These are phyloP conservation scores for Aspidapion aeneum DNA, from an alignment of 2,888 invertebrate genomes.

Conservation along the genomic window DNA sequence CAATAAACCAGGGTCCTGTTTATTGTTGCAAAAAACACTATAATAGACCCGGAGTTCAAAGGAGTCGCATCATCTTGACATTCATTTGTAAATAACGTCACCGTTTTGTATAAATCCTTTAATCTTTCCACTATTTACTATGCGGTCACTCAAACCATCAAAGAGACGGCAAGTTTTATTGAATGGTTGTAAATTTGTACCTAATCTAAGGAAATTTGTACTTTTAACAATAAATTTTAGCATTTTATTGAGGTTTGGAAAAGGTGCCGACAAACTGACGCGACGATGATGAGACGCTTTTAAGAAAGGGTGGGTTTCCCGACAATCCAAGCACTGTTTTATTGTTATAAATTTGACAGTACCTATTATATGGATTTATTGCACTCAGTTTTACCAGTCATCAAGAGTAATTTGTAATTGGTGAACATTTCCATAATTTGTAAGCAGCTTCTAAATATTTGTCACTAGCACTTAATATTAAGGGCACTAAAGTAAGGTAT, in stretches of 20 bases:
- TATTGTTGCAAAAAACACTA: not conserved
- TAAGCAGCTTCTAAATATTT: too few species aligned
- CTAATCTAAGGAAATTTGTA: not conserved
- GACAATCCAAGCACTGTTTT: not conserved
- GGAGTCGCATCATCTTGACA: not conserved
- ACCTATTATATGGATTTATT: not conserved
- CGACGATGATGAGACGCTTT: not conserved
- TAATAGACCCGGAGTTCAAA: not conserved
- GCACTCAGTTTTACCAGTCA: not conserved
- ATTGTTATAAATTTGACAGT: not conserved
- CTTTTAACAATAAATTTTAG: not conserved
- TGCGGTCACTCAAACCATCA: constrained; percentile 1
- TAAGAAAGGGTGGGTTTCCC: not conserved
- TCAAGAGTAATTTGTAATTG: not conserved
- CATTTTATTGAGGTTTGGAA: not conserved
- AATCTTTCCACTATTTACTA: constrained; percentile 2
- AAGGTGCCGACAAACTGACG: not conserved
- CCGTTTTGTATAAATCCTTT: not conserved
- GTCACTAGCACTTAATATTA: too few species aligned
- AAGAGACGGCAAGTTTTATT: not conserved
- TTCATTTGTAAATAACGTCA: not conserved
- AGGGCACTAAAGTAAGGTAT: too few species aligned
- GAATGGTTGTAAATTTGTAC: not conserved
- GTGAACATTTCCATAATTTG: too few species aligned
- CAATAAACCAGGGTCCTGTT: not conserved